Conservation (phyloP, 2,888 invertebrate genomes). For the Agonopterix heracliana region DNA sequence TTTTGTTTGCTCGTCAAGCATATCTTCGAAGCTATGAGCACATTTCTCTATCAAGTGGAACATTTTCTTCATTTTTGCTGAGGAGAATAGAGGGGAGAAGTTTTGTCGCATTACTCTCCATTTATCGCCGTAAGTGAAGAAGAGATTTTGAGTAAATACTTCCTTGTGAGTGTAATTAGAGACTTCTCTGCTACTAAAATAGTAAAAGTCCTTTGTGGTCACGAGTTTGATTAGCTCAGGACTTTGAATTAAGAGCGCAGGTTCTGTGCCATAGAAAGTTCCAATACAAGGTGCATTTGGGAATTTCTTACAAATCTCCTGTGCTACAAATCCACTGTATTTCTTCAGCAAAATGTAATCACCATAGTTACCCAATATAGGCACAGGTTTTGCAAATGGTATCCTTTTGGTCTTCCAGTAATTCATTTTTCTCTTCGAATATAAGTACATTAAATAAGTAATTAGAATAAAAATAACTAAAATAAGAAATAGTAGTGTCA, state of each 20-base stretch:
- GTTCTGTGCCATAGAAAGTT: constrained; percentile 25
- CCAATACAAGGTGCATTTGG: constrained; percentile 28
- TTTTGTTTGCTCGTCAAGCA: constrained; percentile 28
- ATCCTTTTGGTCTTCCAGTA: constrained; percentile 1
- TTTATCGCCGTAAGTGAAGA: constrained; percentile 38
- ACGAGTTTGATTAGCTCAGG: constrained; percentile 32
- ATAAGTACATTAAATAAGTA: not conserved
- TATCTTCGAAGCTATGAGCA: constrained; percentile 27
- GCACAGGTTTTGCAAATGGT: not conserved
- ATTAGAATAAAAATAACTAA: not conserved
- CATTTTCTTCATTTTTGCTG: constrained; percentile 55
- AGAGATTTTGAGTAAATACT: constrained; percentile 32
- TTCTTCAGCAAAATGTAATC: constrained; percentile 8
- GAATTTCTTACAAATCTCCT: constrained; percentile 23
- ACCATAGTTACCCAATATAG: not conserved
- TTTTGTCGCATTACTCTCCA: constrained; percentile 55
- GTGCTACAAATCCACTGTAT: constrained; percentile 9
- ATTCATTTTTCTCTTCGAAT: constrained; percentile 1
- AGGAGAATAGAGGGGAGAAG: constrained; percentile 46
- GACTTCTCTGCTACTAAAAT: constrained; percentile 27
- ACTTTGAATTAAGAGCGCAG: constrained; percentile 30
- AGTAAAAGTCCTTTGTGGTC: constrained; percentile 27
- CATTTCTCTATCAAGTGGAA: constrained; percentile 44
- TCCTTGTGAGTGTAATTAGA: constrained; percentile 35
- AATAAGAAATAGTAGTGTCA: not conserved